These are phyloP conservation scores for Tetrapedia diversipes DNA, from an alignment of 2,888 invertebrate genomes.

Conservation along the genomic window DNA sequence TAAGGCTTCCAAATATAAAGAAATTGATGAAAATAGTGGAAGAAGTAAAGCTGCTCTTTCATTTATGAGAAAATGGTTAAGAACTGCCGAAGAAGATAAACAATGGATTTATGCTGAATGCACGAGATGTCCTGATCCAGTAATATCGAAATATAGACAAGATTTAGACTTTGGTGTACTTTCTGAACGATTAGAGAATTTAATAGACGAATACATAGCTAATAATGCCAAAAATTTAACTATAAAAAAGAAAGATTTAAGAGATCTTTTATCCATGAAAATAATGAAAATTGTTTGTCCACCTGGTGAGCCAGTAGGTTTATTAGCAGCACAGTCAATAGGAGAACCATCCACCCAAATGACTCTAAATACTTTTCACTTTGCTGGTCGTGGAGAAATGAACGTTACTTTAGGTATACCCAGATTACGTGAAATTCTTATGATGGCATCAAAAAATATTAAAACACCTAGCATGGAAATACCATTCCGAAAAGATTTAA, in stretches of 20 bases:
- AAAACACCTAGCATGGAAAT: constrained; percentile 99
- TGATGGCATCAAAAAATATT: constrained; percentile 96
- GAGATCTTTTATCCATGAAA: constrained; percentile 90
- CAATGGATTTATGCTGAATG: constrained; percentile 84
- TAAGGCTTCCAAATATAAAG: constrained; percentile 63
- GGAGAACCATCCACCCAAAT: constrained; percentile 99
- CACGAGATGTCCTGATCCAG: constrained; percentile 88
- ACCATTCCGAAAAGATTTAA: constrained; percentile 87
- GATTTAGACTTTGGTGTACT: constrained; percentile 92
- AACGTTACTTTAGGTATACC: constrained; percentile 99
- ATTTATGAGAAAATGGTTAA: constrained; percentile 88
- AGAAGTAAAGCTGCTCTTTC: constrained; percentile 86
- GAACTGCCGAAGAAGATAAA: constrained; percentile 86
- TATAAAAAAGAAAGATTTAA: constrained; percentile 82
- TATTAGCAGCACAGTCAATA: constrained; percentile 98
- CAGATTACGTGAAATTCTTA: constrained; percentile 96
- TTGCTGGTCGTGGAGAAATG: constrained; percentile 99
- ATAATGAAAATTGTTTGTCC: constrained; percentile 90
- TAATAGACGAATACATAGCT: constrained; percentile 87
- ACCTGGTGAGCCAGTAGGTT: constrained; percentile 98
- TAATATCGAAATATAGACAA: constrained; percentile 88
- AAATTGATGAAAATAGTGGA: constrained; percentile 84
- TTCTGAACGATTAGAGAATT: constrained; percentile 90
- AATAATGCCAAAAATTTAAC: constrained; percentile 63
- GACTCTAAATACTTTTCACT: constrained; percentile 99